Percentiles rank a stretch among this genome's conserved stretches.
phyloP scores from a whole-genome alignment of 2,888 invertebrate genomes.

The Phengaris arion region DNA sequence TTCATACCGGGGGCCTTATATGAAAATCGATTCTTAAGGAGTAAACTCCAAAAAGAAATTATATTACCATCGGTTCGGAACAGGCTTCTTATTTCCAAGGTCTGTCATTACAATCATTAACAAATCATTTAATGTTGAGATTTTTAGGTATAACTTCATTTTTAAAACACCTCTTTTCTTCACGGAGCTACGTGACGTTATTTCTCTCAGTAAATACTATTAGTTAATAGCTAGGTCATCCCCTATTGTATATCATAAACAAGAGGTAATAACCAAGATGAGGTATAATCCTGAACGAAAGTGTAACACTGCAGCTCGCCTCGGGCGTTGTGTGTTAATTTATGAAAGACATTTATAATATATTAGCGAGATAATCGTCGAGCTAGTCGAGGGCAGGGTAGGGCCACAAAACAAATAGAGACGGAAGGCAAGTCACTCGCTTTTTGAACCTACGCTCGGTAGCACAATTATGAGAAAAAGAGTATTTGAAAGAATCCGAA shows the following conservation, averaged over 20 bases:
- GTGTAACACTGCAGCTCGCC: constrained; percentile 21
- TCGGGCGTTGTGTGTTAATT: constrained; percentile 21
- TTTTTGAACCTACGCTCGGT: no score
- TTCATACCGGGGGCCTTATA: no score
- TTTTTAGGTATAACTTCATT: no score
- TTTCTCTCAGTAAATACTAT: no score
- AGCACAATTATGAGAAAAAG: neutral
- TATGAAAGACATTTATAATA: constrained; percentile 28
- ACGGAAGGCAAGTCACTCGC: neutral
- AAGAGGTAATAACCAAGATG: constrained; percentile 4
- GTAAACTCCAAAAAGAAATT: no score
- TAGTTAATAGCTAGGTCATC: neutral
- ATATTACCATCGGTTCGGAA: no score
- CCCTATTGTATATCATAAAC: neutral
- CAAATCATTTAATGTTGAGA: no score
- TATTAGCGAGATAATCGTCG: constrained; percentile 28
- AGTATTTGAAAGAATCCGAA: neutral
- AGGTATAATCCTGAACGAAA: constrained; percentile 11
- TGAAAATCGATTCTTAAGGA: no score
- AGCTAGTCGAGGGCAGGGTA: neutral
- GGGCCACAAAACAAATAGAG: neutral
- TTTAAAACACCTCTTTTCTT: no score
- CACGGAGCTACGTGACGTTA: no score
- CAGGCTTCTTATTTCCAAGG: no score
- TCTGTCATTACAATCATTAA: no score